Base-by-base conservation (phyloP, 1,140 invertebrate genomes). In the Caligus rogercresseyi region DNA sequence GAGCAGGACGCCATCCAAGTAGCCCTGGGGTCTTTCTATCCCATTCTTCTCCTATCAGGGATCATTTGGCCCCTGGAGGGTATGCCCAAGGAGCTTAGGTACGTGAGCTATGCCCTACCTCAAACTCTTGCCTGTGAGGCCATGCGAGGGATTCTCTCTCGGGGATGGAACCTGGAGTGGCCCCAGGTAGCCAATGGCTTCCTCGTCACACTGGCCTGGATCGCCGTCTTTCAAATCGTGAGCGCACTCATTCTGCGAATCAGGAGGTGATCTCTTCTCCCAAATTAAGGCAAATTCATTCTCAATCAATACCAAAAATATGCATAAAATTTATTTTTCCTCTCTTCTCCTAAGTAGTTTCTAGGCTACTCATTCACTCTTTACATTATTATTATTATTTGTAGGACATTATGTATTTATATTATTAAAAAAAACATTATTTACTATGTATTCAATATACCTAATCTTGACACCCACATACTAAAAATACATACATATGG, bases 51-150 rank as follows among this genome's bases (percentile, higher is more conserved):
- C 75, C 72, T 93, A 1, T 19, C 72, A 87, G 88, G 88, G 66
- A 80, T 86, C n/a, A 76, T 93, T 16, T 94, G 89, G 89, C 89
- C 89, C 0, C 66, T 89, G n/a, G 86, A 93, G 78, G 83, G 90
- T 26, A 95, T 96, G 86, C 90, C 90, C 1, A 78, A 79, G 53
- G 78, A 85, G 54, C 74, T 96, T 15, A 65, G 64, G 65, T 85
- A 87, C 69, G 79, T 95, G 25, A 85, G 87, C 1, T 81, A 85
- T 54, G 81, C 84, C 67, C 78, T 95, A 43, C 92, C 92, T 0
- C 75, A 94, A 54, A 97, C 92, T 0, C 79, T 92, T 70, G 88
- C 90, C 7, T 91, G 89, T 20, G 88, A 90, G 52, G 84, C 89
- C 0, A 77, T 95, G 63, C 78, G 92, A 59, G 85, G 86, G 19